Base-by-base conservation (phyloP, 1,140 invertebrate species). In the Ceratina australensis region DNA sequence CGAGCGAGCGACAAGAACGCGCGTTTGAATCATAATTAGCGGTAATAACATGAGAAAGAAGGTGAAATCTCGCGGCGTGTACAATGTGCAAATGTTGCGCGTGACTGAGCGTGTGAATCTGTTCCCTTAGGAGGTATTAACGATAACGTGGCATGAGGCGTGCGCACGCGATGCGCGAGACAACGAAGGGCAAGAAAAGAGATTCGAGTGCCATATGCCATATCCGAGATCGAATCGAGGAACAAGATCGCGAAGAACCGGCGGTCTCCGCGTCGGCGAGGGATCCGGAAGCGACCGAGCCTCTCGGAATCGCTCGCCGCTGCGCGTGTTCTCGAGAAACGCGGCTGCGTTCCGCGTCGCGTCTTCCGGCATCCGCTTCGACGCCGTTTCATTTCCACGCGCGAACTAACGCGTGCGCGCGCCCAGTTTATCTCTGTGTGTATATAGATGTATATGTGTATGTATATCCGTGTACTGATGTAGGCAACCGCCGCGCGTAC, bases 131-230 rank as follows among this genome's bases (percentile, higher is more conserved):
- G 33, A 42, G 33, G 10, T 42, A 42, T 42, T 7, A 42, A 42
- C 33, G 33, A 8, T 42, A 42, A 42, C 33, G 33, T 42, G 10
- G 26, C 28, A 18, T 16, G 22, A 3, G 26, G 22, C 0, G 57
- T 5, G 57, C 13, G 3, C 0, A 13, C 57, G 24, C 57, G 24
- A 26, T 24, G 22, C 22, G 59, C 18, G 20, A 13, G 50, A 49
- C 33, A 42, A 42, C 33, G 33, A 42, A 24, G 24, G 59, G 18
- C 60, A 80, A 72, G 50, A 64, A 56, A 52, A 65, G 0, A 78
- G 80, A 81, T 81, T 49, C 80, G 69, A 86, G 86, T 87, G 87
- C 86, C 85, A 88, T 88, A 87, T 80, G 71, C 64, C 54, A 79
- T 54, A 50, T 76, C 22, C 10, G 18, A 49, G 47, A 50, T 50